Evolutionary conservation across 2,888 invertebrate genomes (phyloP).

Genomic region (Callyntrura guangdongensis): DNA sequence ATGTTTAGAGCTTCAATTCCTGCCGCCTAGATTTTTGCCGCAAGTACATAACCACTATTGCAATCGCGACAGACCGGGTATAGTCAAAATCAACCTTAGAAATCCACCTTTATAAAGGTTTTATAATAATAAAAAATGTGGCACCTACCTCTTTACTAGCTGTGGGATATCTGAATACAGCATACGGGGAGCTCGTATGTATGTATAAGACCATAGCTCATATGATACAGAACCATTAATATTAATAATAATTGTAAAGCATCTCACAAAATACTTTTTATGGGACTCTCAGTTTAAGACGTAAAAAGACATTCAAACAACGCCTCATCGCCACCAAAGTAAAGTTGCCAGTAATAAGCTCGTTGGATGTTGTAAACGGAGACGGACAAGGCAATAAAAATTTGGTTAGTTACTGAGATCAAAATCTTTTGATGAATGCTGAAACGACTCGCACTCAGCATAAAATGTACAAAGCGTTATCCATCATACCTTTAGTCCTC

Average conservation of each 20-base stretch:
- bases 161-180: not conserved
- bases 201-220: too few relatives aligned
- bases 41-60: slow-evolving; percentile 39
- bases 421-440: slow-evolving; percentile 73
- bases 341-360: not conserved
- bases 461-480: too few relatives aligned
- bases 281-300: slow-evolving; percentile 9
- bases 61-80: slow-evolving; percentile 58
- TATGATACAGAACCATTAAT: too few relatives aligned
- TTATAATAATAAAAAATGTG: slow-evolving; percentile 22
- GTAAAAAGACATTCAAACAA: not conserved
- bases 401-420: slow-evolving; percentile 78
- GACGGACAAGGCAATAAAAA: slow-evolving; percentile 80
- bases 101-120: slow-evolving; percentile 33
- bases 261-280: too few relatives aligned
- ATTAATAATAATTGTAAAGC: too few relatives aligned
- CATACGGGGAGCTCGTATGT: not conserved
- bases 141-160: not conserved
- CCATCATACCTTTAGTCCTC: too few relatives aligned
- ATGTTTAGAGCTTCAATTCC: slow-evolving; percentile 77
- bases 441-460: too few relatives aligned
- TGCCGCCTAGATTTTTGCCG: slow-evolving; percentile 72
- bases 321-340: not conserved
- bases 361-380: slow-evolving; percentile 37
- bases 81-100: too few relatives aligned